phyloP scores from a whole-genome alignment of 2,797 vertebrate genomes.

The Manis javanica region DNA sequence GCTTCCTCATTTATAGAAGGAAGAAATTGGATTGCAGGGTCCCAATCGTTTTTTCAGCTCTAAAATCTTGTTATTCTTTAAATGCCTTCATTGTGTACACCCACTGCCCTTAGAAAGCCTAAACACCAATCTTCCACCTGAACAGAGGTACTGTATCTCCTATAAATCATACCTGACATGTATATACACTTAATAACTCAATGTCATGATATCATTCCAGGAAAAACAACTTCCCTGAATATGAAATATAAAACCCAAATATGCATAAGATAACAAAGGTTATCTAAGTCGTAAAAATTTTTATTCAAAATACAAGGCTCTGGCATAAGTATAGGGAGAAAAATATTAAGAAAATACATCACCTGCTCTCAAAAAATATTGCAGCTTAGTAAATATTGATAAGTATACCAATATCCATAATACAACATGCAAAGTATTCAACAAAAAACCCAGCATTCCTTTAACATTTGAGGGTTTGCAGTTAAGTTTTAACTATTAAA shows the following conservation, averaged over 20 bases:
- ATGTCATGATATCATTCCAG: conserved; percentile 50
- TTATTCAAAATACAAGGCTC: background rate
- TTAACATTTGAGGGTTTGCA: conserved; percentile 65
- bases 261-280: background rate
- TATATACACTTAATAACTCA: conserved; percentile 31
- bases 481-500: conserved; percentile 66
- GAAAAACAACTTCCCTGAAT: conserved; percentile 56
- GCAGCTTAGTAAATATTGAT: conserved; percentile 51
- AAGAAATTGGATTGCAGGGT: background rate
- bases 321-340: background rate
- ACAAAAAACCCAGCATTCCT: conserved; percentile 3
- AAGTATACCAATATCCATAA: conserved; percentile 26
- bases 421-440: conserved; percentile 28
- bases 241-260: conserved; percentile 36
- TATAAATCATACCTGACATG: background rate
- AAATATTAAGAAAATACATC: conserved; percentile 51
- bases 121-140: background rate
- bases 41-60: background rate
- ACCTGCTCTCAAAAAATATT: background rate
- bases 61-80: conserved; percentile 15
- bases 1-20: conserved; percentile 3
- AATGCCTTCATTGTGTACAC: background rate
- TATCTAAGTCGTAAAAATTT: background rate
- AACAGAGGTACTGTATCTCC: background rate
- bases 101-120: background rate